Evolutionary conservation across 1,140 invertebrate species (phyloP), one percentile per base, ranked within the genome.

Genomic region (Druon quercuslanigerum): DNA sequence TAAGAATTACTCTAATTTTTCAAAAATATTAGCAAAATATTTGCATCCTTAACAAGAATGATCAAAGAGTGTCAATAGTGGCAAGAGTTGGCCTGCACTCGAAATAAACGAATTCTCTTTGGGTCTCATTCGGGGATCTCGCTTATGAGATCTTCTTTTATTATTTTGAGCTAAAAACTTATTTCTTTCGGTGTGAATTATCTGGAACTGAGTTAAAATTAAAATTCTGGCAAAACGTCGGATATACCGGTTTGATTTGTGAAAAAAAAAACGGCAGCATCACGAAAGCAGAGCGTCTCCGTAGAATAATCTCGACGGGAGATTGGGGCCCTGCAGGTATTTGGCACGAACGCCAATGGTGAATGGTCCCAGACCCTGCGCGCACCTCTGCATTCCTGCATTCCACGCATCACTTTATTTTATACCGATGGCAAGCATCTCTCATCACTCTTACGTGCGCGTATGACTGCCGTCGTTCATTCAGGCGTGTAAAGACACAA

Each of bases 311-410:
- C 76, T 71, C 70, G 51, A 25, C 19, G 60, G 60, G 40, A 66
- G 60, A 66, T 66, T 66, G 80, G 80, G 73, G 57, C 74, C 74
- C 72, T 57, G 77, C 40, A 79, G 82, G 73, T 82, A 84, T 86
- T 86, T 76, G 82, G 85, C 79, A 71, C 78, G 75, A 80, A 75
- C 72, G 77, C 72, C 52, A 46, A 46, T 46, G 40, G 8, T 46
- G 40, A 46, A 56, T 20, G 78, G 73, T 72, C 75, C 60, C 75
- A 79, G 71, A 51, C 14, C 72, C 50, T 54, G 50, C 72, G 80
- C 72, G 80, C 73, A 81, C 83, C 74, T 79, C 80, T 83, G 82
- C 86, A 85, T 89, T 89, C 87, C 50, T 51, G 82, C 82, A 84
- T 87, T 87, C 86, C 75, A 71, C 57, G 81, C 82, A 82, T 87